These are phyloP conservation scores for Herpetotheres cachinnans DNA, from an alignment of 2,113 vertebrate genomes.

Conservation along the genomic window DNA sequence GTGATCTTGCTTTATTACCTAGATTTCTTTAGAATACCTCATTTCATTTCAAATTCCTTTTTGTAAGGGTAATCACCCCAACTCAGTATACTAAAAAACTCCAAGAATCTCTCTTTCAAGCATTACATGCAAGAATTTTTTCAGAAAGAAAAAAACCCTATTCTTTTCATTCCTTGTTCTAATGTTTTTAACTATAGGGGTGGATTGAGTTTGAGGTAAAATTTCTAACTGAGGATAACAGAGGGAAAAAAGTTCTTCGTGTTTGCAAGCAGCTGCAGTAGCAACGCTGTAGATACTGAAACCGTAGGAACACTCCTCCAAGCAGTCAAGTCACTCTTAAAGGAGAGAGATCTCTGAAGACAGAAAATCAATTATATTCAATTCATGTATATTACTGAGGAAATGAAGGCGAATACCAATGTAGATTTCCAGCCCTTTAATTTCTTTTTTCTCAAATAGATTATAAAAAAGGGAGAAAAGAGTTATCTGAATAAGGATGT, in stretches of 20 bases:
- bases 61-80: background rate
- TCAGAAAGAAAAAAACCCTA: background rate
- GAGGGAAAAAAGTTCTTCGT: background rate
- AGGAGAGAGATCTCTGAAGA: conserved; percentile 14
- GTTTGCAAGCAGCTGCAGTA: background rate
- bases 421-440: conserved; percentile 60
- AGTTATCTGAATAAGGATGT: conserved; percentile 9
- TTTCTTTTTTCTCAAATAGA: conserved; percentile 62
- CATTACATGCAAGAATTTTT: background rate
- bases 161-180: background rate
- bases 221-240: background rate
- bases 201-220: background rate
- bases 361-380: conserved; percentile 59
- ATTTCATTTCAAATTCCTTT: background rate
- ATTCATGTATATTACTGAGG: conserved; percentile 51
- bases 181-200: background rate
- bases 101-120: background rate
- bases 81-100: background rate
- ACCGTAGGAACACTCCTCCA: background rate
- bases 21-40: background rate
- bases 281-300: background rate
- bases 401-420: conserved; percentile 41
- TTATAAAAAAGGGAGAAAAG: conserved; percentile 23
- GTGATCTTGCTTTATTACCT: background rate
- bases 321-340: background rate